These are phyloP conservation scores for Palloptera scutellata DNA, from an alignment of 2,888 invertebrate species.

Conservation along the genomic window DNA sequence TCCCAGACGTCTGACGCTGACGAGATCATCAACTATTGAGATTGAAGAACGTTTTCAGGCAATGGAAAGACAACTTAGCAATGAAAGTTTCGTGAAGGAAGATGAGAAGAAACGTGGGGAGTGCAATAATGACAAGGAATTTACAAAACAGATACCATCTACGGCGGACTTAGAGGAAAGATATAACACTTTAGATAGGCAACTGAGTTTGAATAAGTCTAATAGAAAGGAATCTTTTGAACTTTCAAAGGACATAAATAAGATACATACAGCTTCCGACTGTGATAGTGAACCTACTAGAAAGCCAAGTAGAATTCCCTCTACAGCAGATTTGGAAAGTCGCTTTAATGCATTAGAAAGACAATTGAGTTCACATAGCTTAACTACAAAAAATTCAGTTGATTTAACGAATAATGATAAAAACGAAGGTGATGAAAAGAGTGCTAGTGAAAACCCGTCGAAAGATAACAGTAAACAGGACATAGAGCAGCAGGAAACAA, in stretches of 20 bases:
- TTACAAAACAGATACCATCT: slow-evolving; percentile 48
- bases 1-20: slow-evolving; percentile 52
- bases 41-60: slow-evolving; percentile 52
- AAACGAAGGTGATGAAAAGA: slow-evolving; percentile 19
- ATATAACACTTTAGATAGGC: slow-evolving; percentile 36
- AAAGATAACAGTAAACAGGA: slow-evolving; percentile 12
- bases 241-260: slow-evolving; percentile 13
- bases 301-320: neutral
- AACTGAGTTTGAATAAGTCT: slow-evolving; percentile 39
- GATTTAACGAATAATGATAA: slow-evolving; percentile 1
- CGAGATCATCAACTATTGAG: slow-evolving; percentile 54
- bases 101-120: slow-evolving; percentile 15
- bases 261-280: slow-evolving; percentile 12
- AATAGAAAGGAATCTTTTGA: slow-evolving; percentile 45
- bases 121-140: slow-evolving; percentile 11
- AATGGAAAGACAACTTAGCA: slow-evolving; percentile 49
- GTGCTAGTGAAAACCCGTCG: slow-evolving; percentile 15
- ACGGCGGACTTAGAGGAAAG: slow-evolving; percentile 43
- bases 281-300: neutral
- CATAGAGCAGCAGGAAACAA: neutral
- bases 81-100: slow-evolving; percentile 33
- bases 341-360: slow-evolving; percentile 2
- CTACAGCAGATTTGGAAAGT: neutral
- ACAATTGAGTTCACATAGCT: slow-evolving; percentile 26
- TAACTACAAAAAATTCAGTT: slow-evolving; percentile 42